Evolutionary conservation across 2,113 vertebrate genomes (phyloP).

Genomic region (Morone chrysops): DNA sequence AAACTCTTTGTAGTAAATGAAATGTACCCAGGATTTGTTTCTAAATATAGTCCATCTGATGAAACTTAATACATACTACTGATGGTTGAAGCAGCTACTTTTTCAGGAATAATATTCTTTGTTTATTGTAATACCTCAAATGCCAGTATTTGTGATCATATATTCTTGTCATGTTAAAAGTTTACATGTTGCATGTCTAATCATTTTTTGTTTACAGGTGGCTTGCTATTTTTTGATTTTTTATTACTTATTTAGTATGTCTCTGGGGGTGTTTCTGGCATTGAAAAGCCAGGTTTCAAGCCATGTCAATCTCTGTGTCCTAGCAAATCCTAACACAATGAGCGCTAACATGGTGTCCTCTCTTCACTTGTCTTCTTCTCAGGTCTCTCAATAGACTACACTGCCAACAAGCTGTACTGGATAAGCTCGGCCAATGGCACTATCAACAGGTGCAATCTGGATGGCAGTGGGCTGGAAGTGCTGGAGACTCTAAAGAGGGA

Average conservation of each 20-base stretch:
- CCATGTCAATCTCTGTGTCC: background rate
- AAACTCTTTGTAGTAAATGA: too few relatives aligned
- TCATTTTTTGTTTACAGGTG: background rate
- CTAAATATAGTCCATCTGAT: background rate
- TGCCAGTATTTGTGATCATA: background rate
- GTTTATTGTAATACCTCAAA: background rate
- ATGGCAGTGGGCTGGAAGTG: constrained; percentile 94
- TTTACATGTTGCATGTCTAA: background rate
- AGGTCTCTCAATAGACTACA: constrained; percentile 96
- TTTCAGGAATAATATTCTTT: too few relatives aligned
- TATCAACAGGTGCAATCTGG: constrained; percentile 98
- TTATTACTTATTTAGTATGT: background rate
- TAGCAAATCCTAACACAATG: background rate
- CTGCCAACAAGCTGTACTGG: constrained; percentile 96
- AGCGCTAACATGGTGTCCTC: constrained; percentile 12
- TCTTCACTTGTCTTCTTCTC: constrained; percentile 45
- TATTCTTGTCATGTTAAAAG: background rate
- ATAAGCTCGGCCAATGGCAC: constrained; percentile 98
- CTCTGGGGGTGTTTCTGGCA: background rate
- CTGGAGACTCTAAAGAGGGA: constrained; percentile 95
- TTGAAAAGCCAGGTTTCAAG: background rate
- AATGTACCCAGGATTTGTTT: background rate
- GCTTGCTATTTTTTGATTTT: background rate
- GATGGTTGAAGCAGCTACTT: too few relatives aligned
- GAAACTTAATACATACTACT: background rate